Evolutionary conservation across 2,797 vertebrate species (phyloP), one percentile per base, ranked within the genome.

Genomic region (Hirundo rustica): DNA sequence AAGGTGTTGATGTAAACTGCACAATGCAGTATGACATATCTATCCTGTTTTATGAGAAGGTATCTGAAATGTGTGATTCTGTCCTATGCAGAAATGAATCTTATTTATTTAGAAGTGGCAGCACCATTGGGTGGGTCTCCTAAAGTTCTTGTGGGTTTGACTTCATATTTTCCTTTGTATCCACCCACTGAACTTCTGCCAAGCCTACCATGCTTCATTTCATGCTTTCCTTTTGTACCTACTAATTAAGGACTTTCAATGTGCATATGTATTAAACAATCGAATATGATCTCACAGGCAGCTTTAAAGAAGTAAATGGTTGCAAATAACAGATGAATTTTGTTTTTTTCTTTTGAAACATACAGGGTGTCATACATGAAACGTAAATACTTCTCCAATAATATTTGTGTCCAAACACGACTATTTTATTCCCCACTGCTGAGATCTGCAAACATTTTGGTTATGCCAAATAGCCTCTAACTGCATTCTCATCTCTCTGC

Each of bases 71-170:
- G 81, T 96, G 92, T 94, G 84, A 97, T 92, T 96, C 91, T 83
- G 50, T 89, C 88, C 92, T 45, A 77, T 48, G 51, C 51, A 92
- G 44, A 89, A 89, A 70, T 75, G 65, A 95, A 73, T 94, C 40
- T 90, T 91, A 93, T 64, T 97, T 97, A 93, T 97, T 97, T 96
- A 97, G 96, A 97, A 97, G 92, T 90, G 92, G 94, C 92, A 97
- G 85, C 81, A 89, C 72, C 47, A 14, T 32, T 97, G 98, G 97
- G 98, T 97, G 98, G 94, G 92, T 97, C 97, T 96, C 82, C 76
- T 97, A 88, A 97, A 93, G 95, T 96, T 97, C 95, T 96, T 98
- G 97, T 96, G 97, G 97, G 92, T 98, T 98, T 97, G 86, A 97
- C 80, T 97, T 95, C 93, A 97, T 95, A 88, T 88, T 97, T 98